phyloP scores from a whole-genome alignment of 2,888 invertebrate genomes.

The Tenthredo scrophulariae region DNA sequence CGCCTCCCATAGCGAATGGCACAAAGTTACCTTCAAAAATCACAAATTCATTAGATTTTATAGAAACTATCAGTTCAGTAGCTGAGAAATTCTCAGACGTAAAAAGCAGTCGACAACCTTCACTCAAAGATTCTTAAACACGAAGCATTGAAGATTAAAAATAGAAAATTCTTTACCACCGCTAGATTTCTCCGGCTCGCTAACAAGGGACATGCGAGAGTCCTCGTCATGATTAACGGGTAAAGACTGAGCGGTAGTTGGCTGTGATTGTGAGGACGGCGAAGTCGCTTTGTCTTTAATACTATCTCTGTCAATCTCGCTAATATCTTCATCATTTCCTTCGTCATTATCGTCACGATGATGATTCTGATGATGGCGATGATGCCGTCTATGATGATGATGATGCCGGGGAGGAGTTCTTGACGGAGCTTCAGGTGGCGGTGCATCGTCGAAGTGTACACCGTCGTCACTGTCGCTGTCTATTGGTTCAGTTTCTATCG shows the following conservation, averaged over 20 bases:
- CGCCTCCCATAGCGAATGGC: constrained; percentile 76
- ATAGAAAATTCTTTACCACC: constrained; percentile 66
- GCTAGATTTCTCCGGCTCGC: constrained; percentile 75
- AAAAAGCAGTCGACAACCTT: background rate
- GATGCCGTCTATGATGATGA: constrained; percentile 76
- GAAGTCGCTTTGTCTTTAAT: constrained; percentile 70
- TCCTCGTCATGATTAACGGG: constrained; percentile 73
- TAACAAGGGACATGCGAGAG: constrained; percentile 75
- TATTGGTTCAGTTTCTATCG: constrained; percentile 86
- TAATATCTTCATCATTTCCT: constrained; percentile 65
- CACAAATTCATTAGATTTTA: background rate
- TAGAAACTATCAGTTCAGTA: background rate
- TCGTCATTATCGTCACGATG: constrained; percentile 72
- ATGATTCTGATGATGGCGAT: constrained; percentile 75
- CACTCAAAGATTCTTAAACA: background rate
- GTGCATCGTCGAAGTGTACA: constrained; percentile 73
- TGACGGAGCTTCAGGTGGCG: constrained; percentile 71
- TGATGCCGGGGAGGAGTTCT: constrained; percentile 75
- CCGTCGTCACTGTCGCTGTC: constrained; percentile 83
- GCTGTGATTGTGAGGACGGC: constrained; percentile 60
- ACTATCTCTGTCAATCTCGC: constrained; percentile 68
- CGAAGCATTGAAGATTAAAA: background rate
- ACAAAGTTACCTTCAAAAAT: constrained; percentile 73
- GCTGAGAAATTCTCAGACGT: background rate
- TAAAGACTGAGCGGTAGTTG: constrained; percentile 67